phyloP scores from a whole-genome alignment of 2,888 invertebrate species.

The Hoplodrina ambigua region DNA sequence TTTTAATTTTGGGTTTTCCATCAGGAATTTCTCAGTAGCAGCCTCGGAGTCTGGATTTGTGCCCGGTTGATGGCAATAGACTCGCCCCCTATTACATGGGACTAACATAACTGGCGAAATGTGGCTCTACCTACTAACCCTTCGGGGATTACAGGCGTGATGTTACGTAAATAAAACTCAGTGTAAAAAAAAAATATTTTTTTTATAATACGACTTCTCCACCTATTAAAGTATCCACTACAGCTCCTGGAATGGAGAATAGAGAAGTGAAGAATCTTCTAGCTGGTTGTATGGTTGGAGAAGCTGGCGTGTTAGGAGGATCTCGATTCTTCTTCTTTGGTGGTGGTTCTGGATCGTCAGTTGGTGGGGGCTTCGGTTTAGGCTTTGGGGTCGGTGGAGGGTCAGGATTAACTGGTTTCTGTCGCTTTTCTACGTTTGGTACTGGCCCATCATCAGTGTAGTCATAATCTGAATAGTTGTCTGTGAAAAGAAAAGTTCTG shows the following conservation, averaged over 20 bases:
- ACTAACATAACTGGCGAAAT: too few relatives aligned
- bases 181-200: too few relatives aligned
- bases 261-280: slow-evolving; percentile 57
- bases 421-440: too few relatives aligned
- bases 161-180: too few relatives aligned
- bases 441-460: not conserved
- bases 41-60: too few relatives aligned
- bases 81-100: too few relatives aligned
- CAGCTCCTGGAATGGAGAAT: slow-evolving; percentile 61
- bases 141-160: too few relatives aligned
- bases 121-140: too few relatives aligned
- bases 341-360: not conserved
- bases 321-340: not conserved
- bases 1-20: too few relatives aligned
- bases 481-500: slow-evolving; percentile 2
- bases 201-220: slow-evolving; percentile 56
- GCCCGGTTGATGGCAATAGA: too few relatives aligned
- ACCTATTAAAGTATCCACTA: slow-evolving; percentile 61
- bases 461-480: slow-evolving; percentile 1
- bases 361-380: not conserved
- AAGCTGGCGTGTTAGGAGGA: not conserved
- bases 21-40: too few relatives aligned
- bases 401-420: too few relatives aligned
- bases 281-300: slow-evolving; percentile 9
- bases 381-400: not conserved